These are phyloP conservation scores for Ranitomeya variabilis DNA, from an alignment of 2,113 vertebrate species.

Conservation along the genomic window DNA sequence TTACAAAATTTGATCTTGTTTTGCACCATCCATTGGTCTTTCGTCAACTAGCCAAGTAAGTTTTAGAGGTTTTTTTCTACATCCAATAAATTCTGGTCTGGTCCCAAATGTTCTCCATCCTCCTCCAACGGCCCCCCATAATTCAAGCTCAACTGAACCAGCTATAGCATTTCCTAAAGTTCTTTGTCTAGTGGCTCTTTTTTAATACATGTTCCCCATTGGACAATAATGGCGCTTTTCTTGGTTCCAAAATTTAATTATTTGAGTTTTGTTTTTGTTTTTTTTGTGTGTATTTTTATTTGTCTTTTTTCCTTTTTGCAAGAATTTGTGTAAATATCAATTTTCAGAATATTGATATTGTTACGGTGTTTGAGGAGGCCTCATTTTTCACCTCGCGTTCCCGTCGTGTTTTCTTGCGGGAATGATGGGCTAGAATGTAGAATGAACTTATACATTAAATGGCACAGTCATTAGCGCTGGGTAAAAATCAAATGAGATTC, in stretches of 20 bases:
- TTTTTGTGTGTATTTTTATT: neutral
- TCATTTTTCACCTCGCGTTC: neutral
- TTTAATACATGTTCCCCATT: no score
- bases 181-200: no score
- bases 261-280: neutral
- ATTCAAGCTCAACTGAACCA: neutral
- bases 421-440: neutral
- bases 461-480: constrained; percentile 22
- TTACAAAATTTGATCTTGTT: neutral
- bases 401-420: neutral
- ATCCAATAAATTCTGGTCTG: no score
- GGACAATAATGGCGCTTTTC: no score
- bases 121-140: neutral
- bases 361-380: neutral
- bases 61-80: neutral
- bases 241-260: neutral
- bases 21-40: neutral
- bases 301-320: no score
- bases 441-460: constrained; percentile 30
- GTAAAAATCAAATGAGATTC: constrained; percentile 51
- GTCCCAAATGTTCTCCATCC: neutral
- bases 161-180: neutral
- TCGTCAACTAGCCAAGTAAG: neutral
- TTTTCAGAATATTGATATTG: neutral
- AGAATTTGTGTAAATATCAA: neutral